Evolutionary conservation across 2,797 vertebrate genomes (phyloP).

Genomic region (Eidolon dupreanum): DNA sequence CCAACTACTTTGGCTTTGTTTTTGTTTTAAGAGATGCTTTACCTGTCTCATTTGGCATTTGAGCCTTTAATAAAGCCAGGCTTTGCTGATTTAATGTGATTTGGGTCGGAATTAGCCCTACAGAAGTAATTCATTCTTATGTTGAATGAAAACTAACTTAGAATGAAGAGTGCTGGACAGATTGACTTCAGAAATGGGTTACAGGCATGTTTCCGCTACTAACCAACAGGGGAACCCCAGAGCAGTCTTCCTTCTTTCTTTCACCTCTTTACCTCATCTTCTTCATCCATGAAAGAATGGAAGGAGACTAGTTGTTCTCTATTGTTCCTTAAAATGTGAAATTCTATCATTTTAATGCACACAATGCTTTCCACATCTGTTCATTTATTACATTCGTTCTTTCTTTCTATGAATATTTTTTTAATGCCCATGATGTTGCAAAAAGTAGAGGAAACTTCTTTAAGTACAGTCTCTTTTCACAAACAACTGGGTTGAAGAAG

Average conservation of each 20-base stretch:
- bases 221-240: neutral
- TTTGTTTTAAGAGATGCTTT: slow-evolving; percentile 30
- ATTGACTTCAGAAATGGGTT: neutral
- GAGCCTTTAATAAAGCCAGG: slow-evolving; percentile 44
- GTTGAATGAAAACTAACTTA: slow-evolving; percentile 12
- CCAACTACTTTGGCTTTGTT: slow-evolving; percentile 36
- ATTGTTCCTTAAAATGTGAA: neutral
- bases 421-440: neutral
- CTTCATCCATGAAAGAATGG: neutral
- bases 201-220: neutral
- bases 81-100: slow-evolving; percentile 42
- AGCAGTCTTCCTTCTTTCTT: neutral
- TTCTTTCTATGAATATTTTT: neutral
- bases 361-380: neutral
- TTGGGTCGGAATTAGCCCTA: slow-evolving; percentile 24
- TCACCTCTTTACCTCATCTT: neutral
- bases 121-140: slow-evolving; percentile 41
- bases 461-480: neutral
- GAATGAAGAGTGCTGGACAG: neutral
- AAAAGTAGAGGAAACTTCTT: neutral
- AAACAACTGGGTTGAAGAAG: neutral
- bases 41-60: slow-evolving; percentile 27
- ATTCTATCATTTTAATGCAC: neutral
- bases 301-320: neutral
- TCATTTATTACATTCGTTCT: neutral